These are phyloP conservation scores for Phalacrocorax brasilianus DNA, from an alignment of 2,113 vertebrate species.

Conservation along the genomic window DNA sequence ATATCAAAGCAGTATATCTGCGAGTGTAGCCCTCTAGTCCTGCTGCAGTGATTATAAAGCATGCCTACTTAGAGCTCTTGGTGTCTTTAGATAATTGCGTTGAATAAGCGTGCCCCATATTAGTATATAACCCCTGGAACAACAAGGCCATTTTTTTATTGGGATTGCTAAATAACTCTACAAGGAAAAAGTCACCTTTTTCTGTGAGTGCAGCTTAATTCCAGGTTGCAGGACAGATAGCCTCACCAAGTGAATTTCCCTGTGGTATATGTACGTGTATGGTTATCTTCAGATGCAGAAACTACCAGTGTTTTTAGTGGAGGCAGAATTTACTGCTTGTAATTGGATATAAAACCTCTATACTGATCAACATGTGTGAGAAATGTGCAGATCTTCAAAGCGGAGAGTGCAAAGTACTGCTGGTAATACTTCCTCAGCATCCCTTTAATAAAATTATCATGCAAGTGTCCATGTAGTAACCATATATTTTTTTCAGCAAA, in stretches of 20 bases:
- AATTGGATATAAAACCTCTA: background rate
- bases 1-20: background rate
- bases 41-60: background rate
- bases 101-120: background rate
- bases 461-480: background rate
- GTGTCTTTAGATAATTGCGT: background rate
- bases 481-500: background rate
- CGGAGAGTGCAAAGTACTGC: background rate
- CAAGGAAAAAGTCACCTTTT: background rate
- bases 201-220: background rate
- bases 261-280: fast-evolving
- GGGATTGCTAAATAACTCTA: background rate
- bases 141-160: background rate
- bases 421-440: background rate
- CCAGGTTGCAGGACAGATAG: background rate
- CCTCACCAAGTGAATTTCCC: background rate
- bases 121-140: background rate
- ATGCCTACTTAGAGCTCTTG: background rate
- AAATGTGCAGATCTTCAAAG: background rate
- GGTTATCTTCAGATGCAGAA: background rate
- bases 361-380: fast-evolving
- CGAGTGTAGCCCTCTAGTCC: background rate
- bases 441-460: background rate
- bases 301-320: background rate
- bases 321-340: background rate